A percentile compares a stretch with the other conserved stretches of the same genome.
Evolutionary conservation across 2,797 vertebrate genomes (phyloP).

Genomic region (Botia almorhae): DNA sequence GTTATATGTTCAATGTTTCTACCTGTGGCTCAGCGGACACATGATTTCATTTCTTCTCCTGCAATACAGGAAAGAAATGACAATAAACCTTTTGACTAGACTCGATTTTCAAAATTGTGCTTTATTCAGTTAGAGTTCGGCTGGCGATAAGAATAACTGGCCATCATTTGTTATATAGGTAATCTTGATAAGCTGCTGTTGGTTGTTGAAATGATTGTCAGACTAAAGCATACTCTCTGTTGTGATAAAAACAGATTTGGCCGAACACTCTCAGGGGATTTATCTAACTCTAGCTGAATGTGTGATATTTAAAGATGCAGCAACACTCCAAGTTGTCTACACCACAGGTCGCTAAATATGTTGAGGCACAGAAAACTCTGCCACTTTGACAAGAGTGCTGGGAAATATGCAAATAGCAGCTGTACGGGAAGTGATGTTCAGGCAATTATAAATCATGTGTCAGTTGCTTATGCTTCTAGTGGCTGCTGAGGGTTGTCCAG

Average conservation of each 20-base stretch:
- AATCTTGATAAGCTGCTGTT: slow-evolving; percentile 26
- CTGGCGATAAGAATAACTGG: background rate
- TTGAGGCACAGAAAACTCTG: slow-evolving; percentile 42
- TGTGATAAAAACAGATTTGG: slow-evolving; percentile 32
- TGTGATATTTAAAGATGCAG: slow-evolving; percentile 43
- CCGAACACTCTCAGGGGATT: slow-evolving; percentile 30
- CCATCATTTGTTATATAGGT: slow-evolving; percentile 2
- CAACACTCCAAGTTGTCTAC: slow-evolving; percentile 53
- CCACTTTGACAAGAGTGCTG: slow-evolving; percentile 56
- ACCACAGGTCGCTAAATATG: slow-evolving; percentile 56
- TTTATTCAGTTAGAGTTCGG: slow-evolving; percentile 7
- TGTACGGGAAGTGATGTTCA: slow-evolving; percentile 50
- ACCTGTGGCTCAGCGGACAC: background rate
- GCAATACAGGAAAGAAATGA: background rate
- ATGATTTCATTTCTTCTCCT: slow-evolving; percentile 10
- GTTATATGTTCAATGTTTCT: background rate
- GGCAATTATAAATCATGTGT: slow-evolving; percentile 57
- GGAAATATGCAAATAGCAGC: slow-evolving; percentile 56
- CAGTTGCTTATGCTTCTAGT: slow-evolving; percentile 48
- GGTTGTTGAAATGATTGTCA: slow-evolving; percentile 16
- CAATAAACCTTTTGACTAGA: slow-evolving; percentile 1
- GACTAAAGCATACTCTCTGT: slow-evolving; percentile 18
- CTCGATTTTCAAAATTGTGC: background rate
- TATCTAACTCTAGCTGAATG: slow-evolving; percentile 28
- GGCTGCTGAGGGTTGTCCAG: slow-evolving; percentile 38